A percentile compares a stretch with the other conserved stretches of the same genome.
Evolutionary conservation across 1,140 invertebrate genomes (phyloP).

Genomic region (Notospermus geniculatus): DNA sequence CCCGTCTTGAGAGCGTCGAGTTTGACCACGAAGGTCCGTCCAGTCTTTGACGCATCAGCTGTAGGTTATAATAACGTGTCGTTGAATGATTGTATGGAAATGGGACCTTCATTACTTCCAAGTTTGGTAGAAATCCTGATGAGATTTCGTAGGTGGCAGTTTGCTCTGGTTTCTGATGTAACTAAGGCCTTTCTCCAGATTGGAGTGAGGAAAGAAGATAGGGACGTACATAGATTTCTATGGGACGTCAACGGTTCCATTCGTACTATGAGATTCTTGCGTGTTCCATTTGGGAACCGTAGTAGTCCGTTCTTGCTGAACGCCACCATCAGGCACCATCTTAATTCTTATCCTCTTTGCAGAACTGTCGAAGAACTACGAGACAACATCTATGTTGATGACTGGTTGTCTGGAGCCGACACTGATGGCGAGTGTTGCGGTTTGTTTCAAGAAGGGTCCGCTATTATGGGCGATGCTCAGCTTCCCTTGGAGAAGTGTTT

Average conservation of each 20-base stretch:
- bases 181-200: conserved; percentile 22
- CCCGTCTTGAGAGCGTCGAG: conserved; percentile 36
- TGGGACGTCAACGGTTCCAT: neutral
- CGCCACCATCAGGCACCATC: conserved; percentile 13
- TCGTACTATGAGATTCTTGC: neutral
- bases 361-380: conserved; percentile 30
- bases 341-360: conserved; percentile 36
- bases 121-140: too few species aligned
- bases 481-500: neutral
- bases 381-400: conserved; percentile 57
- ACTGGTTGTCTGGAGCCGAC: conserved; percentile 47
- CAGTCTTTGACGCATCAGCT: too few species aligned
- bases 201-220: conserved; percentile 1
- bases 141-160: too few species aligned
- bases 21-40: too few species aligned
- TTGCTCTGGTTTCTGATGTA: too few species aligned
- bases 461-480: neutral
- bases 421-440: conserved; percentile 37
- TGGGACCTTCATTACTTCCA: too few species aligned
- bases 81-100: too few species aligned
- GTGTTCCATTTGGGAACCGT: conserved; percentile 14
- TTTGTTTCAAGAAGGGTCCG: conserved; percentile 19
- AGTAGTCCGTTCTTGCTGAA: conserved; percentile 14
- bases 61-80: too few species aligned
- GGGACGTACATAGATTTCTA: conserved; percentile 13